Conservation (phyloP, 2,888 invertebrate species). For the Nymphalis urticae region DNA sequence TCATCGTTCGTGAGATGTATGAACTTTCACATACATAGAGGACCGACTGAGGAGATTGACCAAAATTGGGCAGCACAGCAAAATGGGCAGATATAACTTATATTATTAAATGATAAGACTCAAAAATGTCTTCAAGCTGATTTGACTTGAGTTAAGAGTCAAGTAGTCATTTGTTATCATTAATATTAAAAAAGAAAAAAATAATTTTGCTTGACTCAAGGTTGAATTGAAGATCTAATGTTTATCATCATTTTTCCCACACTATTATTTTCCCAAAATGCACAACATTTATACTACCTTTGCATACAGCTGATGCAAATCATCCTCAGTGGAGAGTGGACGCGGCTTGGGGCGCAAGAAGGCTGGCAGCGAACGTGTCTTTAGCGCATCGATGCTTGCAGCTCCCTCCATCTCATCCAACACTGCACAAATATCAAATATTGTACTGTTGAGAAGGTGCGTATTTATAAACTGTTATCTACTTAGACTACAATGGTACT, state of each 20-base stretch:
- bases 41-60: no score
- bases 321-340: conserved; percentile 86
- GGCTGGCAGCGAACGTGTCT: conserved; percentile 86
- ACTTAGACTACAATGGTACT: no score
- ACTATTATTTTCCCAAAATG: neutral
- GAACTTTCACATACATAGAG: no score
- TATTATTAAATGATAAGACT: no score
- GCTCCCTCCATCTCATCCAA: conserved; percentile 81
- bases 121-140: no score
- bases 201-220: neutral
- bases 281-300: conserved; percentile 70
- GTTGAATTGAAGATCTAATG: neutral
- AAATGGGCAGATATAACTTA: no score
- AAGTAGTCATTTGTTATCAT: no score
- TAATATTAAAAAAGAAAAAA: neutral
- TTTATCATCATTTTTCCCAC: neutral
- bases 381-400: conserved; percentile 72
- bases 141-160: no score
- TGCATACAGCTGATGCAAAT: conserved; percentile 85
- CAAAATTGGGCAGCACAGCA: no score
- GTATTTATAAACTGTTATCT: neutral
- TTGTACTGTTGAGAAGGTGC: neutral
- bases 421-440: conserved; percentile 62
- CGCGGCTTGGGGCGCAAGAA: conserved; percentile 87
- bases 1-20: no score